A percentile compares a stretch with the other conserved stretches of the same genome.
phyloP scores from a whole-genome alignment of 2,888 invertebrate species.

The Tipula vernalis region DNA sequence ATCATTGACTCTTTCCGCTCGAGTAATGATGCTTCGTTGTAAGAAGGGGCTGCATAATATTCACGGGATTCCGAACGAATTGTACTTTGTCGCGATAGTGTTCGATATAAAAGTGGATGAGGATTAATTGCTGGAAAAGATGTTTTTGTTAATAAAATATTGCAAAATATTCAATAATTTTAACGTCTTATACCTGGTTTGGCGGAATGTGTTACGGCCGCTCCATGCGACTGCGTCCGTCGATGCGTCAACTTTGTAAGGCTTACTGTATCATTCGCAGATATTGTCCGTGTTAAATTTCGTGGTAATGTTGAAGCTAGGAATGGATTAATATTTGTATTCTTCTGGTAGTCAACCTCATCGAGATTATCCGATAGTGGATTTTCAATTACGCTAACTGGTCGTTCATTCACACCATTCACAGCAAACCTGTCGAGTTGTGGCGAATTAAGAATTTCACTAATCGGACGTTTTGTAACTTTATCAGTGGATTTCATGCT shows the following conservation, averaged over 20 bases:
- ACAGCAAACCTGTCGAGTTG: not conserved
- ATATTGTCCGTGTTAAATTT: not conserved
- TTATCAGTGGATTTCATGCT: not conserved
- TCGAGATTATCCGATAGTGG: not conserved
- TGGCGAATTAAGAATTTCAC: conserved; percentile 4
- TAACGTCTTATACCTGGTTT: not conserved
- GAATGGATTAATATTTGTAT: not conserved
- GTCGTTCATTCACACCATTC: not conserved
- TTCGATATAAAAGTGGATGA: not conserved
- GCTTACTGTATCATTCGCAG: conserved; percentile 10
- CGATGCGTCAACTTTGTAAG: conserved; percentile 24
- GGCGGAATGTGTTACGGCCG: conserved; percentile 14
- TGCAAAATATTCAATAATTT: not conserved
- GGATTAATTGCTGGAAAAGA: not conserved
- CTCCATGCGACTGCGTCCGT: conserved; percentile 32
- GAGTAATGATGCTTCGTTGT: conserved; percentile 28
- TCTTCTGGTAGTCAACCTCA: not conserved
- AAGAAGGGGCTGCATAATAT: conserved; percentile 32
- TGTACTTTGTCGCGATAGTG: not conserved
- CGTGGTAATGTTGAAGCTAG: not conserved
- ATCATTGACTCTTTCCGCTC: conserved; percentile 30
- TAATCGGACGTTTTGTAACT: not conserved
- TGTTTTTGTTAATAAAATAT: not conserved
- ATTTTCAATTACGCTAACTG: not conserved
- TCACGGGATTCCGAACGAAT: conserved; percentile 21